Evolutionary conservation across 2,797 vertebrate species (phyloP).

Genomic region (Tympanoctomys barrerae): DNA sequence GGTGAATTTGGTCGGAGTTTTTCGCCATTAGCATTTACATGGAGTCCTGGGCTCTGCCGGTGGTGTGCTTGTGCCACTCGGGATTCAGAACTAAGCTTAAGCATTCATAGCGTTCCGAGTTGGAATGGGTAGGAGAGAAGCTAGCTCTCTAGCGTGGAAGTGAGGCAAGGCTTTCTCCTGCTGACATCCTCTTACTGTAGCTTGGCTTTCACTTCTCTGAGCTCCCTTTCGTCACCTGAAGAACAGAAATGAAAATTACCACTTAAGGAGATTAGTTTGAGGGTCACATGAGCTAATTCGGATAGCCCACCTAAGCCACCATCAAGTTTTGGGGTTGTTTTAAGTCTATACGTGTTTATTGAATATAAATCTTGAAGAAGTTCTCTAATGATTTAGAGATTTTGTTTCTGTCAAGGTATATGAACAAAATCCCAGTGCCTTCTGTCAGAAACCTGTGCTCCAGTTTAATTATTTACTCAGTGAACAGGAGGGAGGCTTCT

Average conservation of each 20-base stretch:
- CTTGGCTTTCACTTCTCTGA: background rate
- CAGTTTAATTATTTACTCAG: background rate
- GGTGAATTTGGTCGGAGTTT: background rate
- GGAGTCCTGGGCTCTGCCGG: background rate
- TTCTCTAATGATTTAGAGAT: background rate
- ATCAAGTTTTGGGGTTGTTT: background rate
- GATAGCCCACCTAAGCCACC: background rate
- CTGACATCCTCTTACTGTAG: background rate
- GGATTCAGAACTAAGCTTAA: background rate
- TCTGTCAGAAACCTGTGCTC: background rate
- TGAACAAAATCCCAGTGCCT: background rate
- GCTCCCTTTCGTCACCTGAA: background rate
- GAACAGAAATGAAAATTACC: constrained; percentile 9
- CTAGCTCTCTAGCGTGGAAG: background rate
- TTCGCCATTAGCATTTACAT: background rate
- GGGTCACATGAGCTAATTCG: background rate
- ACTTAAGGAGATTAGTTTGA: background rate
- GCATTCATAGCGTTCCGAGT: rapidly evolving
- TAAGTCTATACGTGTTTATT: background rate
- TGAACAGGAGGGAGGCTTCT: rapidly evolving
- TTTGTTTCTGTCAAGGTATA: background rate
- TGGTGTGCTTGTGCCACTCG: no score
- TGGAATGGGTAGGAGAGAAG: background rate
- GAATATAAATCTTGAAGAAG: background rate
- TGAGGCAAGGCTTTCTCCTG: background rate